Evolutionary conservation across 2,113 vertebrate species (phyloP).

Genomic region (Scatophagus argus): DNA sequence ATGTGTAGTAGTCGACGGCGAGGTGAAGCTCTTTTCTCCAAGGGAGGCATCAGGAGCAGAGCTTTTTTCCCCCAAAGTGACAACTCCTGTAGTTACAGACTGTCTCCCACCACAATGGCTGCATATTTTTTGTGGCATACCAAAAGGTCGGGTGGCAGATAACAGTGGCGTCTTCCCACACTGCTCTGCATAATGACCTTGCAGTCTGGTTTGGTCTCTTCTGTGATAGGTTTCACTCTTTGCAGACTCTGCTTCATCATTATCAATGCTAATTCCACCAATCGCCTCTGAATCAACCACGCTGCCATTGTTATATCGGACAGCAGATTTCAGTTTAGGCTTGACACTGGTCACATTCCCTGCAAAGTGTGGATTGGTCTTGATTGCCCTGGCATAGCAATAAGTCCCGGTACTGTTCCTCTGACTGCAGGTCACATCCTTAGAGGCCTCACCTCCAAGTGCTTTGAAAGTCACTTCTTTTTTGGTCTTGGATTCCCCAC

Average conservation of each 20-base stretch:
- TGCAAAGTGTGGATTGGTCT: conserved; percentile 68
- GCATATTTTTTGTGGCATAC: conserved; percentile 70
- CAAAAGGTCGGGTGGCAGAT: conserved; percentile 47
- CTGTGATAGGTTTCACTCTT: conserved; percentile 4
- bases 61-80: conserved; percentile 20
- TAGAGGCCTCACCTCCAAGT: conserved; percentile 62
- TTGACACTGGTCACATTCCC: conserved; percentile 44
- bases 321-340: conserved; percentile 60
- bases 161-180: conserved; percentile 43
- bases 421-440: conserved; percentile 65
- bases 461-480: conserved; percentile 85
- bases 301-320: conserved; percentile 80
- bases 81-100: conserved; percentile 26
- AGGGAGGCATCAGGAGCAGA: background rate
- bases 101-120: conserved; percentile 75
- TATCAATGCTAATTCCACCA: conserved; percentile 80
- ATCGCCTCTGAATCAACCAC: conserved; percentile 83
- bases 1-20: background rate
- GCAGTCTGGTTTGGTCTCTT: conserved; percentile 31
- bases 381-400: conserved; percentile 73
- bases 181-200: conserved; percentile 52
- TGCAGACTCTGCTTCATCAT: conserved; percentile 49
- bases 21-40: conserved; percentile 27
- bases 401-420: conserved; percentile 54
- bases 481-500: conserved; percentile 77